Base-by-base conservation (phyloP, 2,113 vertebrate genomes). In the Strix uralensis region DNA sequence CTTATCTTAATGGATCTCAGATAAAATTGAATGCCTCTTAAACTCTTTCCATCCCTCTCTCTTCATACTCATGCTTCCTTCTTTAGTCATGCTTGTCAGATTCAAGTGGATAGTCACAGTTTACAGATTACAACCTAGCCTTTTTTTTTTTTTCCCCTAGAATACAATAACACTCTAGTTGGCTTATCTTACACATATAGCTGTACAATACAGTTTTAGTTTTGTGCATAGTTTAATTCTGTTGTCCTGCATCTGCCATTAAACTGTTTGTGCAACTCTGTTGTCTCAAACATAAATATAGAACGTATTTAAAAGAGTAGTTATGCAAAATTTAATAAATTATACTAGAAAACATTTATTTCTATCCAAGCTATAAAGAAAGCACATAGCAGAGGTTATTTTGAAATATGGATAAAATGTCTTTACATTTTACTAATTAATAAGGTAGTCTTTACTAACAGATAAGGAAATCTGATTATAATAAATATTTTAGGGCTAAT, bases 1-100 rank as follows among this genome's bases (percentile, higher is more conserved):
- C 82, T 91, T 84, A 90, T 84, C 84, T 96, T 90, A 90, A 77
- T 86, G 88, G 88, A 95, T 72, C 67, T 89, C 90, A 78, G 81
- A 71, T 51, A 89, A 93, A 90, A 94, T 36, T 32, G 61, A 94
- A 95, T 69, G 81, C 47, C 70, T 85, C 72, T 96, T 49, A 73
- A 5, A 49, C 14, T 44, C 86, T 77, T 94, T 81, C 52, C 32
- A 79, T 67, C 44, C 29, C 32, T 69, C 82, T 70, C 44, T 89
- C 57, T 86, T 57, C 58, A 34, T 42, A n/a, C 29, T 55, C 58
- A 36, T 0, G 1, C 14, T 91, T 95, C 92, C 63, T 84, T 78
- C 46, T 93, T 89, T 49, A 69, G 47, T 91, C 30, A 27, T 65
- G 40, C n/a, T 81, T 75, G 47, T 93, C 58, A 85, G 38, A 83